A percentile compares a stretch with the other conserved stretches of the same genome.
These are phyloP conservation scores for Morbakka virulenta DNA, from an alignment of 30 jellyfish, hydroid and myxozoan species.

Conservation along the genomic window DNA sequence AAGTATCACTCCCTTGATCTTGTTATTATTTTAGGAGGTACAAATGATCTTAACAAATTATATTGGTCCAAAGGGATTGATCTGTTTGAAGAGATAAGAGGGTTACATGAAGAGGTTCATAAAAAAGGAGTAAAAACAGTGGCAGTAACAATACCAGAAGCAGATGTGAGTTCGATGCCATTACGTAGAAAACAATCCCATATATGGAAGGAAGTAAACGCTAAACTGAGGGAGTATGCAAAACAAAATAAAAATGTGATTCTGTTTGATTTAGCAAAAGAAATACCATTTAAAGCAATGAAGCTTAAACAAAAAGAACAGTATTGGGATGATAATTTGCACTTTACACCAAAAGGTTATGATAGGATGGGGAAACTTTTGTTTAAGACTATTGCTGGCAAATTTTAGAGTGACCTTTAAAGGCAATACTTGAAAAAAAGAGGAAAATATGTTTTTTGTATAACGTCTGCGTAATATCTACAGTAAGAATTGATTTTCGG, in stretches of 20 bases:
- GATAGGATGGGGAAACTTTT: conserved; percentile 72
- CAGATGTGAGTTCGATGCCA: conserved; percentile 36
- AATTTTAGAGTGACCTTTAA: too few species aligned
- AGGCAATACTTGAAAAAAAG: too few species aligned
- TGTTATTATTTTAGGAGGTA: conserved; percentile 78
- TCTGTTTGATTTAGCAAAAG: conserved; percentile 51
- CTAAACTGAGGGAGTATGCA: conserved; percentile 37
- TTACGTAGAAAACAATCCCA: conserved; percentile 2
- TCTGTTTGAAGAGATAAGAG: conserved; percentile 35
- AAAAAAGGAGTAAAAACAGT: conserved; percentile 46
- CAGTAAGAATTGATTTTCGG: too few species aligned
- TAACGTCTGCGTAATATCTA: too few species aligned
- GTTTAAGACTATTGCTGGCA: conserved; percentile 37
- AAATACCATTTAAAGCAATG: conserved; percentile 54
- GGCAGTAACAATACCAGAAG: conserved; percentile 72
- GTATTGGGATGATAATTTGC: conserved; percentile 78
- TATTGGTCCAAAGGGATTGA: conserved; percentile 11
- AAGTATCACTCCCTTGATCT: conserved; percentile 13
- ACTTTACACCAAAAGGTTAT: conserved; percentile 76
- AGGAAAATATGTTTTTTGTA: too few species aligned
- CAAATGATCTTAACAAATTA: conserved; percentile 58
- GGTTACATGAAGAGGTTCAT: conserved; percentile 53
- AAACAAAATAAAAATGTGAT: background rate
- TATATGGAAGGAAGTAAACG: conserved; percentile 46
- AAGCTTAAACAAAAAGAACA: conserved; percentile 8